A percentile compares a stretch with the other conserved stretches of the same genome.
These are phyloP conservation scores for Ariopsis seemanni DNA, from an alignment of 2,113 vertebrate species.

Conservation along the genomic window DNA sequence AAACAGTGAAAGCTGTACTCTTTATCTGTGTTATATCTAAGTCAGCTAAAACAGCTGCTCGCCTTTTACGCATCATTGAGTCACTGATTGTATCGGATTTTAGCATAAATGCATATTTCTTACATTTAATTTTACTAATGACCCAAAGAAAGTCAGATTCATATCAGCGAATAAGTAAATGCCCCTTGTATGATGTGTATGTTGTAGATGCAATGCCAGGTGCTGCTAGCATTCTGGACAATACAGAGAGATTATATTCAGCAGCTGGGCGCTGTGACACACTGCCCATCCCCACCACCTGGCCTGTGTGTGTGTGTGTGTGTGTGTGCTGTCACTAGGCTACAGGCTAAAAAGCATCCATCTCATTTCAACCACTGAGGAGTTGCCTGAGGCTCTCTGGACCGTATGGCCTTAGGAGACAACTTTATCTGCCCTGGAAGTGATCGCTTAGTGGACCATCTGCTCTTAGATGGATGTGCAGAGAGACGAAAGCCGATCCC, in stretches of 20 bases:
- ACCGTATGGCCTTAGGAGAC: conserved; percentile 58
- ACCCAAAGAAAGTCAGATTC: conserved; percentile 4
- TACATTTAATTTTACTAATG: neutral
- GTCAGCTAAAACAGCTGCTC: neutral
- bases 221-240: conserved; percentile 40
- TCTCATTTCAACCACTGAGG: conserved; percentile 59
- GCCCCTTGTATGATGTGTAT: conserved; percentile 6
- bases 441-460: conserved; percentile 59
- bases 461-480: conserved; percentile 52
- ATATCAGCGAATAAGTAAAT: conserved; percentile 2
- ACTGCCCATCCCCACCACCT: conserved; percentile 58
- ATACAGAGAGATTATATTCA: conserved; percentile 42
- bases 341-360: conserved; percentile 59
- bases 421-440: conserved; percentile 67
- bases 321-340: conserved; percentile 50
- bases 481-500: conserved; percentile 32
- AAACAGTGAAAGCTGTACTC: neutral
- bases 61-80: neutral
- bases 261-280: conserved; percentile 47
- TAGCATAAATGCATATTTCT: conserved; percentile 5
- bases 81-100: conserved; percentile 4
- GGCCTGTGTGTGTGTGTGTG: conserved; percentile 43
- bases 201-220: conserved; percentile 38
- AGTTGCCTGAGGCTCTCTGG: conserved; percentile 49
- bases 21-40: neutral